Conservation (phyloP, 64 coral and sea anemone species). For the Pocillopora damicornis region DNA sequence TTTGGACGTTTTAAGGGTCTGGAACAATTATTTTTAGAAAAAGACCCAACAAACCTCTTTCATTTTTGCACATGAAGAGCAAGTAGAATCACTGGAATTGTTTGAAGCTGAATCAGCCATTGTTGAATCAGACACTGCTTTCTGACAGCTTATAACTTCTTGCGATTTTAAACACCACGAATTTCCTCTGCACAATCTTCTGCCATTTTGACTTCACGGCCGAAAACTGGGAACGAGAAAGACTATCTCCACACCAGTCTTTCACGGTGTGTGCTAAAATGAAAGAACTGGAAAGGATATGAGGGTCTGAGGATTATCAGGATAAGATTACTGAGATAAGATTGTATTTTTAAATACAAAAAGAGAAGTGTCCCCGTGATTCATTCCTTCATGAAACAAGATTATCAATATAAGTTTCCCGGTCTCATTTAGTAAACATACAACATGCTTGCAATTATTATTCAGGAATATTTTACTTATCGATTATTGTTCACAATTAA, state of each 20-base stretch:
- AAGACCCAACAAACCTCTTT: neutral
- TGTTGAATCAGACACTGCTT: neutral
- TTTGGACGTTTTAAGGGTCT: neutral
- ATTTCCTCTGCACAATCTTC: neutral
- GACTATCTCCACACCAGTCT: neutral
- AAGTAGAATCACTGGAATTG: neutral
- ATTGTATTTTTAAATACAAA: too few relatives aligned
- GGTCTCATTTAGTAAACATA: too few relatives aligned
- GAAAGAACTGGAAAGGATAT: too few relatives aligned
- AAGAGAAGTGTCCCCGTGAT: too few relatives aligned
- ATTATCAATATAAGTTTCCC: too few relatives aligned
- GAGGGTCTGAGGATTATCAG: too few relatives aligned
- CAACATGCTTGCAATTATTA: too few relatives aligned
- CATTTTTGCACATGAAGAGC: conserved; percentile 33
- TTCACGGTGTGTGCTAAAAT: neutral
- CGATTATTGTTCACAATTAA: too few relatives aligned
- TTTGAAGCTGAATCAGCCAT: neutral
- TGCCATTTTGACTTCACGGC: conserved; percentile 5
- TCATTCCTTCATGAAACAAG: too few relatives aligned
- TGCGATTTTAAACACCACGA: neutral
- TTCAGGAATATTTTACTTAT: too few relatives aligned
- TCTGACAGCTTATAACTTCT: neutral
- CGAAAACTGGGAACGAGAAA: neutral
- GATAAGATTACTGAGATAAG: too few relatives aligned
- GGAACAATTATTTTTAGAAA: neutral